phyloP scores from a whole-genome alignment of 2,113 vertebrate species.

The Parus major region DNA sequence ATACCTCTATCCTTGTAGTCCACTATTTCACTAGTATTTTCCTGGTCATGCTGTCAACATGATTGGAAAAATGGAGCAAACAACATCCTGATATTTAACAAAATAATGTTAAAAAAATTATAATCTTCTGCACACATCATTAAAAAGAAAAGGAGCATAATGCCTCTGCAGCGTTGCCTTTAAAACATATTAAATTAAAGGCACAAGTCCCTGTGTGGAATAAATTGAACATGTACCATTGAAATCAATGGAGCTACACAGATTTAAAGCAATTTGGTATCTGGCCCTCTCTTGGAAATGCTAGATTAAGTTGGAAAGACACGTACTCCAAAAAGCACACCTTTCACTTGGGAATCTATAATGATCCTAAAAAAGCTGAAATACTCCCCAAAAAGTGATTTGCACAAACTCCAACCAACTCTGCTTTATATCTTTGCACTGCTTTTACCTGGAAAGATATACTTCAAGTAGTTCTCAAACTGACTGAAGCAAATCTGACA shows the following conservation, averaged over 20 bases:
- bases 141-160: neutral
- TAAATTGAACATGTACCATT: neutral
- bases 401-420: neutral
- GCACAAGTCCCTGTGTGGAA: neutral
- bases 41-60: neutral
- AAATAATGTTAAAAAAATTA: neutral
- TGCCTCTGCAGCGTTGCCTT: neutral
- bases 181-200: conserved; percentile 20
- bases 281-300: conserved; percentile 9
- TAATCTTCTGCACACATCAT: neutral
- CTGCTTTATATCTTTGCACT: neutral
- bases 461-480: conserved; percentile 35
- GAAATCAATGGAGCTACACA: conserved; percentile 43
- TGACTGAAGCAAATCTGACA: conserved; percentile 54
- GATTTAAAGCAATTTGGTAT: conserved; percentile 34
- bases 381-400: neutral
- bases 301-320: conserved; percentile 32
- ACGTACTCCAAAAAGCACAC: neutral
- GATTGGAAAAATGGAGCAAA: neutral
- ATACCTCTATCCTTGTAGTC: neutral
- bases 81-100: neutral
- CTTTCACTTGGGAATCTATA: conserved; percentile 18
- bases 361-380: neutral
- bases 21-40: neutral
- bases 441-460: conserved; percentile 9